Percentiles rank a stretch among this genome's conserved stretches.
Conservation (phyloP, 2,888 invertebrate species). For the Lepidocyrtinus sp. region DNA sequence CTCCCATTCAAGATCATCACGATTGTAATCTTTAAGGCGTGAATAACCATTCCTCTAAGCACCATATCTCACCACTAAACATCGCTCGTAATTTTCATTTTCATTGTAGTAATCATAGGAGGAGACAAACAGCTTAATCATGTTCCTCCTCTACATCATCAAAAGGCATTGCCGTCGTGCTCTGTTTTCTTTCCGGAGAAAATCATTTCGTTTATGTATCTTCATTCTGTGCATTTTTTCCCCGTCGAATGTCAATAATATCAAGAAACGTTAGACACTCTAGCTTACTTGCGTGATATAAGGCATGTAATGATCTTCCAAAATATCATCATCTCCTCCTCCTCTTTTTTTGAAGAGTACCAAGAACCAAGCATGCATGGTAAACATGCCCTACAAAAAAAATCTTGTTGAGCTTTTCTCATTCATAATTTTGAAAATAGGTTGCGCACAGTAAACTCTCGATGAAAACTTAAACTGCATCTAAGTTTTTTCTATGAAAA, state of each 20-base stretch:
- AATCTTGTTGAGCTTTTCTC: background rate
- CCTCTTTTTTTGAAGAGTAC: background rate
- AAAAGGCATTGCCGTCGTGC: constrained; percentile 44
- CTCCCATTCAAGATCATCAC: too few species aligned
- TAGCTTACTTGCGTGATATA: background rate
- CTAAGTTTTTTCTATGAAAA: background rate
- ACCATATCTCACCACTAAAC: background rate
- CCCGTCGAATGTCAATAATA: constrained; percentile 25
- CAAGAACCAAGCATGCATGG: background rate
- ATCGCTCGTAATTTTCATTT: background rate
- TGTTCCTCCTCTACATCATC: background rate
- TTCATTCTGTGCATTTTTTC: too few species aligned
- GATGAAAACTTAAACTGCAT: background rate
- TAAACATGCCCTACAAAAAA: background rate
- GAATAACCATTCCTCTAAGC: background rate
- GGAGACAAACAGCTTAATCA: constrained; percentile 12
- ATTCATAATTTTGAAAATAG: background rate
- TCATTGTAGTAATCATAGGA: background rate
- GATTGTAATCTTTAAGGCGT: too few species aligned
- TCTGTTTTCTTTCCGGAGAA: constrained; percentile 61
- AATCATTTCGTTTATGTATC: constrained; percentile 5
- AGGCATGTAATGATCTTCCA: background rate
- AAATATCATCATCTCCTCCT: background rate
- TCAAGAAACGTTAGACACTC: too few species aligned
- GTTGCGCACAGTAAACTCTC: background rate